These are phyloP conservation scores for Ctenopoma multispine DNA, from an alignment of 2,797 vertebrate species.

Conservation along the genomic window DNA sequence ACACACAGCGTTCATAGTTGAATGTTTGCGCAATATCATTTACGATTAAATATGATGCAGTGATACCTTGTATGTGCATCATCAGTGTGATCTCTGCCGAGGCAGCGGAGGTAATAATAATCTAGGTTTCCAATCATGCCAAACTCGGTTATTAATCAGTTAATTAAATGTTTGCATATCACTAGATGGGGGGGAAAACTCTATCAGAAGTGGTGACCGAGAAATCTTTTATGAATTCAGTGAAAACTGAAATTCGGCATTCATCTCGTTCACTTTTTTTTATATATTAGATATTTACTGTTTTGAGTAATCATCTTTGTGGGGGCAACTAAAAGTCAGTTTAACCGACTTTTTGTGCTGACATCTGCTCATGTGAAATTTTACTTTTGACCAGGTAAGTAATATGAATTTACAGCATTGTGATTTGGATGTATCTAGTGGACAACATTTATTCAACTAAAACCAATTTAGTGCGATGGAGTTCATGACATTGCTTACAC, in stretches of 20 bases:
- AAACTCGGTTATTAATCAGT: not conserved
- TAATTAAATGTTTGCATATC: not conserved
- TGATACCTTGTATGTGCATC: too few species aligned
- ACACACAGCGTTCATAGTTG: rapidly evolving
- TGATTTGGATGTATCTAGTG: not conserved
- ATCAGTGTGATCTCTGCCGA: conserved; percentile 18
- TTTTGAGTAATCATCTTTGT: too few species aligned
- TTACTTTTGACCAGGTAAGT: not conserved
- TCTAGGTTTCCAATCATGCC: not conserved
- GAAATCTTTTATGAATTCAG: rapidly evolving
- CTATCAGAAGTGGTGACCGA: rapidly evolving
- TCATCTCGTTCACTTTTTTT: too few species aligned
- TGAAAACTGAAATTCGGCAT: not conserved
- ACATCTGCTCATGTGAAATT: not conserved
- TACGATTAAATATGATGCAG: too few species aligned
- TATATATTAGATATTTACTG: too few species aligned
- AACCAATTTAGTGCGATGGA: too few species aligned
- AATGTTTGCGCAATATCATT: too few species aligned
- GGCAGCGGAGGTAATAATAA: conserved; percentile 15
- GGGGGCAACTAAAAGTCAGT: too few species aligned
- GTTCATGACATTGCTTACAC: too few species aligned
- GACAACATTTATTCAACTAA: too few species aligned
- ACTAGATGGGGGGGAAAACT: too few species aligned
- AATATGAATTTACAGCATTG: not conserved
- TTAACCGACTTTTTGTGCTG: too few species aligned